phyloP scores from a whole-genome alignment of 2,888 invertebrate genomes.

The Adelognathus sp. region DNA sequence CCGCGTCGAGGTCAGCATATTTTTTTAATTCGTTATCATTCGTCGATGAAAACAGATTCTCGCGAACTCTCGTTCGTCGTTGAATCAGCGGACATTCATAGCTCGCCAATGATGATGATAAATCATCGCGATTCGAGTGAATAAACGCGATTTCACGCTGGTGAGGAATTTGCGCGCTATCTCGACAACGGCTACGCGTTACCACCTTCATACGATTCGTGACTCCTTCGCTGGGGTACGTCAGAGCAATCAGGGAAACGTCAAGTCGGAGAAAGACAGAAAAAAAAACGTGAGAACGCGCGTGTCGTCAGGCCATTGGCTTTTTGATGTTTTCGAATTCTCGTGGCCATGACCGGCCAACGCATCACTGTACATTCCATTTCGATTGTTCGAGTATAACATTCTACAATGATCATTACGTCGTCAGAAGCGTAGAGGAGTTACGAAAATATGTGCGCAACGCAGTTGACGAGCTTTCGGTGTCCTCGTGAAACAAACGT shows the following conservation, averaged over 20 bases:
- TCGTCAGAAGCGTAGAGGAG: background rate
- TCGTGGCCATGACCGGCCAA: background rate
- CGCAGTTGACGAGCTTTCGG: background rate
- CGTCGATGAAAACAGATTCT: background rate
- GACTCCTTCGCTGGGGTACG: background rate
- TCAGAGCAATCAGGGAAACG: background rate
- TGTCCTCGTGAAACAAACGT: background rate
- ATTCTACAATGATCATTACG: too few relatives aligned
- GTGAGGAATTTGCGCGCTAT: background rate
- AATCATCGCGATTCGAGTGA: background rate
- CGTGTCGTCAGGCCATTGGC: constrained; percentile 20
- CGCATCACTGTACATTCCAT: background rate
- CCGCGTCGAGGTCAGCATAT: background rate
- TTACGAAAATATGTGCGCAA: background rate
- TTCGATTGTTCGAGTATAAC: too few relatives aligned
- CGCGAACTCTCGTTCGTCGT: background rate
- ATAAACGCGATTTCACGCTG: too few relatives aligned
- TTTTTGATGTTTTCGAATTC: constrained; percentile 30
- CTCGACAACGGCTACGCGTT: background rate
- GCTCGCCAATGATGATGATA: background rate
- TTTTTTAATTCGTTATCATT: background rate
- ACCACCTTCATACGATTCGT: background rate
- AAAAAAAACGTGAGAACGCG: background rate
- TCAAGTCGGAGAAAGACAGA: background rate
- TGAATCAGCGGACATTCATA: background rate